Evolutionary conservation across 2,888 invertebrate genomes (phyloP).

Genomic region (Drosophila prostipennis): DNA sequence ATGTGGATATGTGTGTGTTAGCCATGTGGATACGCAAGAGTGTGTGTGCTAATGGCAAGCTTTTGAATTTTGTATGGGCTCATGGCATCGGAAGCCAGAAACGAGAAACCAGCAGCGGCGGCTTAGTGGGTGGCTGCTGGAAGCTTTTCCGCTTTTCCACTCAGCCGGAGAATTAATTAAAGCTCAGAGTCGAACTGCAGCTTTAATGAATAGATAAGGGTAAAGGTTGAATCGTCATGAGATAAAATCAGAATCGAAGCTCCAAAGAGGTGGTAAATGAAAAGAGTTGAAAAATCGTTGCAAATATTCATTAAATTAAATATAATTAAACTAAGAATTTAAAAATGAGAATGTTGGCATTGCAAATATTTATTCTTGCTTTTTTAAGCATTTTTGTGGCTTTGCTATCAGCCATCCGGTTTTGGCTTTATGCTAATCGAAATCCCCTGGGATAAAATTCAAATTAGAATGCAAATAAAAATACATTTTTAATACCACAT

Average conservation of each 20-base stretch:
- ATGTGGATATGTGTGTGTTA: conserved; percentile 10
- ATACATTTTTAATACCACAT: conserved; percentile 4
- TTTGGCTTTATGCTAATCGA: conserved; percentile 21
- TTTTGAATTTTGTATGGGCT: conserved; percentile 41
- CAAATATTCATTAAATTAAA: conserved; percentile 15
- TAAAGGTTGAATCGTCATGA: conserved; percentile 1
- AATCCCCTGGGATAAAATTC: conserved; percentile 4
- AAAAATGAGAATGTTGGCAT: neutral
- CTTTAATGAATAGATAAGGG: conserved; percentile 29
- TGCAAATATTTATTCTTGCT: conserved; percentile 14
- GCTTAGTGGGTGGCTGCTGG: conserved; percentile 30
- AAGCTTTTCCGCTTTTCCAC: conserved; percentile 45
- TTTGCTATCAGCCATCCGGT: conserved; percentile 17
- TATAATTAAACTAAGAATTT: neutral
- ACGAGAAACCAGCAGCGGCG: conserved; percentile 20
- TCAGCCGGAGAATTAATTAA: conserved; percentile 36
- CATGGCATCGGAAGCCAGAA: conserved; percentile 23
- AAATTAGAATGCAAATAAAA: conserved; percentile 31
- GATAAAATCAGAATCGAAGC: conserved; percentile 3
- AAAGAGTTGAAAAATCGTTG: neutral
- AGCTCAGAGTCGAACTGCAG: conserved; percentile 23
- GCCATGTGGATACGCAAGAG: neutral
- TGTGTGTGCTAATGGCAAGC: conserved; percentile 46
- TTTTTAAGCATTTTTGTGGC: neutral
- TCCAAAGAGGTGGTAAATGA: neutral